Evolutionary conservation across 2,888 invertebrate species (phyloP), one percentile per base, ranked within the genome.

Genomic region (Nomada fucata): DNA sequence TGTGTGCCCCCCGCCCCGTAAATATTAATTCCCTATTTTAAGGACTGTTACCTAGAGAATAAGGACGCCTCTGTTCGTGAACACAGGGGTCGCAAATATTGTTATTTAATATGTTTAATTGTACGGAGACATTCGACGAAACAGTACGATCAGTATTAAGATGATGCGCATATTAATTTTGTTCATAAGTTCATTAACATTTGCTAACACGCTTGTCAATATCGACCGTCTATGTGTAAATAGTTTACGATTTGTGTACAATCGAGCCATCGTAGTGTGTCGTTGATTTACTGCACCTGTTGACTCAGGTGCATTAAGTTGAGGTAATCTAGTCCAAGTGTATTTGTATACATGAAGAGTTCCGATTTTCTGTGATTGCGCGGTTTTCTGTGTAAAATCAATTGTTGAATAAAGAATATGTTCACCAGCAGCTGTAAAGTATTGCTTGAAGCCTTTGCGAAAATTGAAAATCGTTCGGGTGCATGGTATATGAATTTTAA

Each of bases 1-100:
- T 86, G 88, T 95, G 13, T 95, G 95, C 84, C 91, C 93, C n/a
- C 92, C 93, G 72, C 95, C 92, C 3, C 76, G 36, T 68, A 86
- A 67, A 29, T 52, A 78, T 3, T 81, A 68, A 78, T 20, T 50
- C 15, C 7, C 29, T 26, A 26, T 52, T 26, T n/a, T 7, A 44
- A 44, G 23, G n/a, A 57, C 23, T 29, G 15, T 44, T 57, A 36
- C 3, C 23, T 13, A 36, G 13, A 60, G 42, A 2, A 68, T 11
- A 50, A 72, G 44, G 23, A 61, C 29, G 29, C 36, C 52, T 55
- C 10, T 13, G 65, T 71, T 29, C 0, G 63, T 26, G 47, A 0
- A 50, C 23, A 57, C 29, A 59, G 26, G 53, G 10, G 18, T 69
- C 44, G 26, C 60, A 15, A 53, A 53, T 47, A 10, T 13, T 4